Conservation (phyloP, 2,113 vertebrate species). For the Pelecanoides urinatrix region DNA sequence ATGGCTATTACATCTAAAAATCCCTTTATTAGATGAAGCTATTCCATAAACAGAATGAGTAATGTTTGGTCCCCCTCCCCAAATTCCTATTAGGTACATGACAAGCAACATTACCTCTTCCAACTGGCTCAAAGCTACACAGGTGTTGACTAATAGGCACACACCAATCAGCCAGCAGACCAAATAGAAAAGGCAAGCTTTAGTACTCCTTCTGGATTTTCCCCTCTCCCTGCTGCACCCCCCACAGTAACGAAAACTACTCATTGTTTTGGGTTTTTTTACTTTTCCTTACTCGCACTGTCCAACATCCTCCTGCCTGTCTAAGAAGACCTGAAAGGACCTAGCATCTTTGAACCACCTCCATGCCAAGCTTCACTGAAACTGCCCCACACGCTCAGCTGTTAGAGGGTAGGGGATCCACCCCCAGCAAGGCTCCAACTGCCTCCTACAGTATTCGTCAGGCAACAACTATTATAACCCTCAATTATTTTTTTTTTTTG, state of each 20-base stretch:
- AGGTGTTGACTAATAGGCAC: too few species aligned
- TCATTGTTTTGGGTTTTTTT: accelerated
- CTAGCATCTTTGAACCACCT: background rate
- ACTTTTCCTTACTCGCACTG: background rate
- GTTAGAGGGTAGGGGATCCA: background rate
- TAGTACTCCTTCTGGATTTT: background rate
- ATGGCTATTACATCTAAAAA: background rate
- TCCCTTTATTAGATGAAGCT: background rate
- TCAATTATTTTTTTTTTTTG: background rate
- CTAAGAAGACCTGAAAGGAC: background rate
- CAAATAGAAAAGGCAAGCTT: background rate
- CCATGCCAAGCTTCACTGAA: background rate
- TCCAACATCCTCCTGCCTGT: background rate
- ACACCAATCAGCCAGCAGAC: background rate
- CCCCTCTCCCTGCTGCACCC: background rate
- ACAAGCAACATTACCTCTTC: background rate
- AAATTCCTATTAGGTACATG: accelerated
- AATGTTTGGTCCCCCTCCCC: background rate
- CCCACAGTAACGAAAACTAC: background rate
- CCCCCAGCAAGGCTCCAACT: background rate
- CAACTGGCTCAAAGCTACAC: background rate
- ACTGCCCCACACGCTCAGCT: background rate
- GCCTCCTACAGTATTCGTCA: background rate
- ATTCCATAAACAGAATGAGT: background rate
- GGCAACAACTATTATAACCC: background rate